Evolutionary conservation across 2,113 vertebrate genomes (phyloP).

Genomic region (Callithrix jacchus): DNA sequence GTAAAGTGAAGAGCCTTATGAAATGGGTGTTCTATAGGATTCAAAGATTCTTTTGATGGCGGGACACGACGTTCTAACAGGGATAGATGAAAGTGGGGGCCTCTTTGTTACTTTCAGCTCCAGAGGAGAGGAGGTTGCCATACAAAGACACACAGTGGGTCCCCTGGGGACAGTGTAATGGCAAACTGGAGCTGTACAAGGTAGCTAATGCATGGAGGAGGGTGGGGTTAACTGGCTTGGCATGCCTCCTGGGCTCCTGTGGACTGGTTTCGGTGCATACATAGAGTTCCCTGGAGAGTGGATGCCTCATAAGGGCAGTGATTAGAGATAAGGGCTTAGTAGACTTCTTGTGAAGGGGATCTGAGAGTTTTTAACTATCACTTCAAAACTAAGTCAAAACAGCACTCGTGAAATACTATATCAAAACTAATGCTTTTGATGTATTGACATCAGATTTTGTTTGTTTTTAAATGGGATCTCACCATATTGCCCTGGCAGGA

Average conservation of each 20-base stretch:
- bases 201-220: neutral
- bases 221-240: accelerated
- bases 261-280: accelerated
- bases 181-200: neutral
- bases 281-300: neutral
- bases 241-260: neutral
- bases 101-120: neutral
- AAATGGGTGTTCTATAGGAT: neutral
- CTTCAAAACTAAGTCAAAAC: neutral
- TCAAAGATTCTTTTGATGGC: neutral
- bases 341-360: neutral
- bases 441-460: neutral
- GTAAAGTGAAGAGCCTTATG: neutral
- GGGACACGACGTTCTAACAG: neutral
- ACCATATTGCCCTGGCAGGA: no score
- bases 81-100: neutral
- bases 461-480: no score
- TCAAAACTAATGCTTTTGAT: neutral
- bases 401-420: neutral
- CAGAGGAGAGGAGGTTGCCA: neutral
- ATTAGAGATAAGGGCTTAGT: neutral
- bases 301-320: neutral
- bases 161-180: no score
- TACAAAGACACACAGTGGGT: neutral
- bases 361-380: neutral